phyloP scores from a whole-genome alignment of 2,113 vertebrate species.

The Noturus placidus region DNA sequence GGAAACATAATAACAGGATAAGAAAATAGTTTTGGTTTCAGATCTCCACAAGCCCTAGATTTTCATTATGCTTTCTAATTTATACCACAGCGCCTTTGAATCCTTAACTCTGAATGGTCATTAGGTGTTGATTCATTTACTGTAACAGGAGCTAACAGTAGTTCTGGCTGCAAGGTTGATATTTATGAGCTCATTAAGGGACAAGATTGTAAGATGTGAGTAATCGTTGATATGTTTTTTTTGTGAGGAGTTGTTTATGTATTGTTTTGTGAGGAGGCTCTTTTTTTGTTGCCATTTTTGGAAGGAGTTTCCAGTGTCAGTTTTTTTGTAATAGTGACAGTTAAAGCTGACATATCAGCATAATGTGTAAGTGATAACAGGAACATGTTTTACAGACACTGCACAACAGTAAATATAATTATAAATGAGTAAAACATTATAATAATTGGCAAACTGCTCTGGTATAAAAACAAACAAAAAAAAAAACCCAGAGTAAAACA shows the following conservation, averaged over 20 bases:
- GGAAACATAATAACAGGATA: constrained; percentile 24
- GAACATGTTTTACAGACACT: not conserved
- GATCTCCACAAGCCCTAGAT: not conserved
- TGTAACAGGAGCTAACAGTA: not conserved
- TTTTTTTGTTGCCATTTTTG: not conserved
- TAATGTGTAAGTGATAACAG: not conserved
- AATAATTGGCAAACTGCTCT: not conserved
- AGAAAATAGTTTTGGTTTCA: not conserved
- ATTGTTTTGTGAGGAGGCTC: not conserved
- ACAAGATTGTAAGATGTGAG: not conserved
- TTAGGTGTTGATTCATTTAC: not conserved
- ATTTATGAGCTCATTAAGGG: not conserved
- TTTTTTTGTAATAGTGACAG: not conserved
- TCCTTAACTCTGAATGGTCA: not conserved
- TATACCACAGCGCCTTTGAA: not conserved
- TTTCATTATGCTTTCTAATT: not conserved
- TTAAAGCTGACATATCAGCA: not conserved
- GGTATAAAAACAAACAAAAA: not conserved
- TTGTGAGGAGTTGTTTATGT: not conserved
- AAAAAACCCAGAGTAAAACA: not conserved
- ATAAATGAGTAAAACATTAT: not conserved
- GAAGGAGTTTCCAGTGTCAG: not conserved
- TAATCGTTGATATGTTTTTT: not conserved
- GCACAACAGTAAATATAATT: not conserved
- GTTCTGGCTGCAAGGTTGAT: not conserved